phyloP scores from a whole-genome alignment of 2,797 vertebrate species.

The Anguilla anguilla region DNA sequence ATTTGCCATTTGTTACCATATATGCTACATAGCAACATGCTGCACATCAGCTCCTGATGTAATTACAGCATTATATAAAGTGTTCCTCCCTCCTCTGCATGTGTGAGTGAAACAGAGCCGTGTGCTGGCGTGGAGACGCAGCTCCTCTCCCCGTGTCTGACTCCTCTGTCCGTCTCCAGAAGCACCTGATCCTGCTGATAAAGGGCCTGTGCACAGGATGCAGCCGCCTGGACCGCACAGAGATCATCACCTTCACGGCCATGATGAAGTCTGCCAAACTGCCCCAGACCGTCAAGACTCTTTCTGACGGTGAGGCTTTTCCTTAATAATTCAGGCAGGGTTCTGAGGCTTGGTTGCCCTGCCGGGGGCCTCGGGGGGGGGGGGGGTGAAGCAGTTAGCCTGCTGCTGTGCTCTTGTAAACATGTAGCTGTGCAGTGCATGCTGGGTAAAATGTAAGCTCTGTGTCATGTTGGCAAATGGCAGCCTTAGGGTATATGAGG shows the following conservation, averaged over 20 bases:
- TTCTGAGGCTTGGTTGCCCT: background rate
- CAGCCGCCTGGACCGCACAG: constrained; percentile 95
- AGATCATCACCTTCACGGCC: constrained; percentile 98
- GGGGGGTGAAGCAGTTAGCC: background rate
- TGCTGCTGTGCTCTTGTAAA: background rate
- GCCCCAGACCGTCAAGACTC: constrained; percentile 96
- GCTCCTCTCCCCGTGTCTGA: background rate
- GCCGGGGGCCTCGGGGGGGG: background rate
- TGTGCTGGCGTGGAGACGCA: background rate
- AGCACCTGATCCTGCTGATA: constrained; percentile 97
- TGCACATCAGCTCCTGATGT: background rate
- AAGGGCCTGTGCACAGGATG: constrained; percentile 97
- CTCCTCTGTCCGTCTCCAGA: constrained; percentile 67
- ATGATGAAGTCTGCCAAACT: constrained; percentile 99
- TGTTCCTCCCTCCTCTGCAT: background rate
- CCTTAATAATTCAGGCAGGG: background rate
- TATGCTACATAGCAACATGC: background rate
- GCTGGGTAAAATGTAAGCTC: background rate
- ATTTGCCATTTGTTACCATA: background rate
- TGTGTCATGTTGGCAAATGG: background rate
- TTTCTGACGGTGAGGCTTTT: constrained; percentile 87
- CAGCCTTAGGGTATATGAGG: background rate
- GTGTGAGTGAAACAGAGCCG: background rate
- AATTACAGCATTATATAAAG: background rate
- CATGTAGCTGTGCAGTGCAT: background rate